Conservation (phyloP, 2,888 invertebrate genomes). For the Ecliptopera silaceata region DNA sequence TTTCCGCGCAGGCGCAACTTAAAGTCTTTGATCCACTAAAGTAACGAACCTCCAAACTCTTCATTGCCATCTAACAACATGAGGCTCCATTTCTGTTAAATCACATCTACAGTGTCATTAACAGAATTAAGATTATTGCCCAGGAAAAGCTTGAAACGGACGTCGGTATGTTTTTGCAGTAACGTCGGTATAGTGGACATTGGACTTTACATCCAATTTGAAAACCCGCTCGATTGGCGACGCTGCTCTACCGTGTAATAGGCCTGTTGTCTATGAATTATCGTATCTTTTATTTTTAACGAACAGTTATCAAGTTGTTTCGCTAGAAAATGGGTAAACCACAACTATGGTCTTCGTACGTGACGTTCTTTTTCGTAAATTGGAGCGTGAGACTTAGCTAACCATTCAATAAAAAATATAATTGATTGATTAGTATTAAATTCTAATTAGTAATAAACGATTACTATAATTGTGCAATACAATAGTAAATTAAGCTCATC, state of each 20-base stretch:
- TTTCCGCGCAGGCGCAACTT: slow-evolving; percentile 42
- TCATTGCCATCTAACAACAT: no score
- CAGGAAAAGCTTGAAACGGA: neutral
- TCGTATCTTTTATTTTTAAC: slow-evolving; percentile 31
- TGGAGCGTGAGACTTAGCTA: neutral
- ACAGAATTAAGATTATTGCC: no score
- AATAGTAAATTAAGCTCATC: no score
- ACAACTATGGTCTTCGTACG: neutral
- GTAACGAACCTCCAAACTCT: no score
- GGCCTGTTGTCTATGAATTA: slow-evolving; percentile 47
- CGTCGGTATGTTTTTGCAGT: no score
- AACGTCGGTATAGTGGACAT: neutral
- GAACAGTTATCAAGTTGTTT: slow-evolving; percentile 8
- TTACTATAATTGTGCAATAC: no score
- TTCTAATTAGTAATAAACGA: no score
- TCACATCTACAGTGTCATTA: no score
- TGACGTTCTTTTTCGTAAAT: neutral
- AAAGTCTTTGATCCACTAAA: neutral
- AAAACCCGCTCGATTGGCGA: slow-evolving; percentile 53
- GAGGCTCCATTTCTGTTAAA: no score
- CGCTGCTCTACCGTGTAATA: slow-evolving; percentile 59
- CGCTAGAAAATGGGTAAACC: neutral
- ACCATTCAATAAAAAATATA: no score
- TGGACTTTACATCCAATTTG: slow-evolving; percentile 9
- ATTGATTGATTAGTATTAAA: no score